Evolutionary conservation across 2,888 invertebrate species (phyloP).

Genomic region (Sthenelais limicola): DNA sequence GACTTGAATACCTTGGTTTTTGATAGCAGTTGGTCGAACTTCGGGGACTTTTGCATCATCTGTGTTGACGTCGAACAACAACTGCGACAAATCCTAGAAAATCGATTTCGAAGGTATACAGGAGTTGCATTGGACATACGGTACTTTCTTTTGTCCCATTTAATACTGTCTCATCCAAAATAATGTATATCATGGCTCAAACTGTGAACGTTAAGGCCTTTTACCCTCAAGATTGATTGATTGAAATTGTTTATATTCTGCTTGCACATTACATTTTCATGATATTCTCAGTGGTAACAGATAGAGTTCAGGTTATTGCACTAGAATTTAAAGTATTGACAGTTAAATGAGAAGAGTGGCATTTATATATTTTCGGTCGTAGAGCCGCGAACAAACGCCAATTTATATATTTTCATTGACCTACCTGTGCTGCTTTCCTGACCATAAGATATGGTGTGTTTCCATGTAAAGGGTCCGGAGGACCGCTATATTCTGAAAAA

Average conservation of each 20-base stretch:
- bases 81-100: slow-evolving; percentile 21
- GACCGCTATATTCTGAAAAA: slow-evolving; percentile 61
- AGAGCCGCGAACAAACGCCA: too few species aligned
- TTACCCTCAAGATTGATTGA: neutral
- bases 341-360: too few species aligned
- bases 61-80: slow-evolving; percentile 25
- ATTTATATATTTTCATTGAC: neutral
- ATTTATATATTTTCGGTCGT: too few species aligned
- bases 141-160: too few species aligned
- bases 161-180: too few species aligned
- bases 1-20: neutral
- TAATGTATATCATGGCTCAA: too few species aligned
- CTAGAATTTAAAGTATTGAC: neutral
- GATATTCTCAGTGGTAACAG: too few species aligned
- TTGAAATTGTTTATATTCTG: neutral
- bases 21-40: neutral
- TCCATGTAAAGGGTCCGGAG: slow-evolving; percentile 67
- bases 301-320: too few species aligned
- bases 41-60: slow-evolving; percentile 21
- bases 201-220: neutral
- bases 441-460: slow-evolving; percentile 63
- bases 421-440: slow-evolving; percentile 63
- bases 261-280: neutral
- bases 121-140: neutral
- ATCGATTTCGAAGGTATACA: neutral